Base-by-base conservation (phyloP, 1,140 invertebrate species). In the Drosophila nasuta region DNA sequence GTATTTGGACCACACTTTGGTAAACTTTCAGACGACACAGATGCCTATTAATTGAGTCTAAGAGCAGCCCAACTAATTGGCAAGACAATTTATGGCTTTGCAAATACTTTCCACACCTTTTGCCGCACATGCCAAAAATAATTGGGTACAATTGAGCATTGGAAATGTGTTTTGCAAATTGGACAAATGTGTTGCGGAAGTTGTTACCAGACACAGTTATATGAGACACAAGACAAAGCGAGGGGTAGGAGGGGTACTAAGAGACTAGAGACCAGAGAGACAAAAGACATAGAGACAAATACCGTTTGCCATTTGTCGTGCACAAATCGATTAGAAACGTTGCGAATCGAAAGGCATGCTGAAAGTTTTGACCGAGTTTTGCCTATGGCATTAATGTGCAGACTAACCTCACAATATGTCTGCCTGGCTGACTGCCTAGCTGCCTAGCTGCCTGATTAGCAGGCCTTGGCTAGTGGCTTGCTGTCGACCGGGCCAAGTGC, bases 101-200 rank as follows among this genome's bases (percentile, higher is more conserved):
- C 62, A 74, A 83, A 83, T 75, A 88, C 83, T 88, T 88, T 88
- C 80, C 81, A 81, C 83, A 81, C 83, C 83, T 88, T 88, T 59
- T 79, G 52, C 69, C 51, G 67, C 71, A 71, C 72, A 74, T 68
- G 76, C 72, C 66, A 78, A 76, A 81, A 82, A 87, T 87, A 87
- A 87, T 87, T 87, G 82, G 82, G 79, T 68, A 82, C 82, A 86
- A 88, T 88, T 87, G 83, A 77, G 74, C 83, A 75, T 62, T 60
- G 70, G 49, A 77, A 73, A 52, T 79, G 52, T 75, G 46, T 76
- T 72, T 72, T 85, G 82, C 83, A 87, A 87, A 87, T 87, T 87
- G 79, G 79, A 71, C 83, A 87, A 87, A 88, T 88, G 83, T 82
- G 80, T 82, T 82, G 74, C 83, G 83, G 83, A 88, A 88, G 80